Percentiles rank a stretch among this genome's conserved stretches.
These are phyloP conservation scores for Bombylius discolor DNA, from an alignment of 2,888 invertebrate species.

Conservation along the genomic window DNA sequence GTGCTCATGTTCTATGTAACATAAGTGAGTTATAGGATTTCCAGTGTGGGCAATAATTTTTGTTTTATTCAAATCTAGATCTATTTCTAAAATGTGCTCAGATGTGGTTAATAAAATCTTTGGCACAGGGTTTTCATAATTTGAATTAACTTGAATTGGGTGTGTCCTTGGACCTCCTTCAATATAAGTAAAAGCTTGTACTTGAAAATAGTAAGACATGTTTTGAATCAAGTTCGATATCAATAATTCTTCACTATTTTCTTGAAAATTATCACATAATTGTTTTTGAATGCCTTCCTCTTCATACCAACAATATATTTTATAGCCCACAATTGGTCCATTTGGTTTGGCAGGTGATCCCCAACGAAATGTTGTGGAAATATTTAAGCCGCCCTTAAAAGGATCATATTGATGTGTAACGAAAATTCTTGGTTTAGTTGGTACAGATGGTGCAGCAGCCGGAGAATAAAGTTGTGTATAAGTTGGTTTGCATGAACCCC, in stretches of 20 bases:
- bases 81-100: slow-evolving; percentile 60
- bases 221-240: slow-evolving; percentile 45
- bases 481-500: slow-evolving; percentile 61
- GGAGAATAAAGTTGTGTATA: slow-evolving; percentile 58
- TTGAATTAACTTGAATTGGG: slow-evolving; percentile 50
- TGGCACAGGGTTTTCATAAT: slow-evolving; percentile 64
- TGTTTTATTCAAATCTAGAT: slow-evolving; percentile 57
- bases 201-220: slow-evolving; percentile 54
- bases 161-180: slow-evolving; percentile 61
- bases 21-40: slow-evolving; percentile 52
- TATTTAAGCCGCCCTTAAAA: slow-evolving; percentile 20
- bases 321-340: slow-evolving; percentile 60
- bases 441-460: slow-evolving; percentile 65
- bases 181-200: slow-evolving; percentile 66
- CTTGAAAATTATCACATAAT: slow-evolving; percentile 37
- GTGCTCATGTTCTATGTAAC: slow-evolving; percentile 54
- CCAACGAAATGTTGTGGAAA: slow-evolving; percentile 67
- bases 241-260: slow-evolving; percentile 34
- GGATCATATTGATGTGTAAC: slow-evolving; percentile 42
- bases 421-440: slow-evolving; percentile 59
- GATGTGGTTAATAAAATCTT: slow-evolving; percentile 59
- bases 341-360: slow-evolving; percentile 58
- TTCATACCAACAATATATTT: slow-evolving; percentile 47
- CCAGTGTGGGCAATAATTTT: slow-evolving; percentile 49
- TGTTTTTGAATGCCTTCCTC: slow-evolving; percentile 37